A percentile compares a stretch with the other conserved stretches of the same genome.
phyloP scores from a whole-genome alignment of 2,888 invertebrate genomes.

The Xanthorhoe designata region DNA sequence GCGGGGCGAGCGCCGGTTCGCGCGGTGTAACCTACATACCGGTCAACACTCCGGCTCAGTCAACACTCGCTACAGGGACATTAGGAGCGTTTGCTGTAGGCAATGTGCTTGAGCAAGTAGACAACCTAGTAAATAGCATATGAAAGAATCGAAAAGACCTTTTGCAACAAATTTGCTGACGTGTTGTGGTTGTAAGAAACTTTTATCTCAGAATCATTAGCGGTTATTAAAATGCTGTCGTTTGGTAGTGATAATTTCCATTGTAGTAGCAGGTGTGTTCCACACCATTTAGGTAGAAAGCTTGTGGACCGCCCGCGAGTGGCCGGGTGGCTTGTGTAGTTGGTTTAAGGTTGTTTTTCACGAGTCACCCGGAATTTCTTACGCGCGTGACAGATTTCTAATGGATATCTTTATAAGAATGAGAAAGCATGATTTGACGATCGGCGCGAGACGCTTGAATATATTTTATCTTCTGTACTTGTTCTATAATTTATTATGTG shows the following conservation, averaged over 20 bases:
- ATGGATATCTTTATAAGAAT: too few species aligned
- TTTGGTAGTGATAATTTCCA: neutral
- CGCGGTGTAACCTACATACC: slow-evolving; percentile 84
- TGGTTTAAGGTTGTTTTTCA: neutral
- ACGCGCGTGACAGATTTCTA: too few species aligned
- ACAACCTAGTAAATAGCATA: slow-evolving; percentile 29
- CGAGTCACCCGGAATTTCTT: too few species aligned
- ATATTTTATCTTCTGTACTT: neutral
- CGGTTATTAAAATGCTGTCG: neutral
- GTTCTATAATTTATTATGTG: too few species aligned
- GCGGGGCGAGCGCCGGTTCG: slow-evolving; percentile 69
- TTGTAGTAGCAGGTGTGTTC: neutral
- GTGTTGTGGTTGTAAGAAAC: neutral
- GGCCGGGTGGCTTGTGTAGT: neutral
- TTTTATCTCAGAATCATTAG: neutral
- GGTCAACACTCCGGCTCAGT: slow-evolving; percentile 86
- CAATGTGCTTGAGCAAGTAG: slow-evolving; percentile 64
- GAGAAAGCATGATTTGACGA: too few species aligned
- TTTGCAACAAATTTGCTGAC: neutral
- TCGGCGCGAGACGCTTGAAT: too few species aligned
- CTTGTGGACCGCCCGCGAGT: too few species aligned
- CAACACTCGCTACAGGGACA: slow-evolving; percentile 86
- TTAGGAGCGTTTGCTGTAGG: slow-evolving; percentile 71
- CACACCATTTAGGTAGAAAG: too few species aligned
- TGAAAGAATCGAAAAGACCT: neutral